Percentiles rank a stretch among this genome's conserved stretches.
Evolutionary conservation across 35 echinoderm and acorn worm genomes (phyloP).

Genomic region (Lytechinus pictus): DNA sequence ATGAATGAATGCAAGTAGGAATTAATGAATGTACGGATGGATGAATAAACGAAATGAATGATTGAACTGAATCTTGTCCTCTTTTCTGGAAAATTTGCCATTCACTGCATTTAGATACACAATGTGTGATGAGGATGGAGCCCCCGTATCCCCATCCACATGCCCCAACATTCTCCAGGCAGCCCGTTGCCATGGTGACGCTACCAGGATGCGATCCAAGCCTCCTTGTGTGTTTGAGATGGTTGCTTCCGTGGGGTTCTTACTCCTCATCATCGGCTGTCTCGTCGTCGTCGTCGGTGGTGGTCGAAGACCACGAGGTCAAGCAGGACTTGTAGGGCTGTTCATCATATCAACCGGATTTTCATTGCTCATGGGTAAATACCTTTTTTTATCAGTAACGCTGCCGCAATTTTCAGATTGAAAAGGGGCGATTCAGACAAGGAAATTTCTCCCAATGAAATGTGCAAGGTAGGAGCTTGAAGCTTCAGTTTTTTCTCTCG

Average conservation of each 20-base stretch:
- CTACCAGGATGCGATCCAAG: neutral
- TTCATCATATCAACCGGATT: slow-evolving; percentile 10
- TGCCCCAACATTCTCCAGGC: neutral
- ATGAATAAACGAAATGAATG: too few relatives aligned
- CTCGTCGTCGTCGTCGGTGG: neutral
- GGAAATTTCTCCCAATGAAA: too few relatives aligned
- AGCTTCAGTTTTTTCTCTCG: too few relatives aligned
- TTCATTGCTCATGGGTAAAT: neutral
- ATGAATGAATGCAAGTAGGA: too few relatives aligned
- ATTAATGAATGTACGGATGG: too few relatives aligned
- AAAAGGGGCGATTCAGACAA: too few relatives aligned
- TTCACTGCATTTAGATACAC: neutral
- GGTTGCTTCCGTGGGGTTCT: neutral
- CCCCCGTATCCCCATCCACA: neutral
- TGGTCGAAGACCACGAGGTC: neutral
- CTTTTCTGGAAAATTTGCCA: too few relatives aligned
- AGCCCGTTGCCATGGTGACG: neutral
- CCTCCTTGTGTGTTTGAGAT: neutral
- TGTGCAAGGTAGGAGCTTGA: too few relatives aligned
- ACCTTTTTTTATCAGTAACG: too few relatives aligned
- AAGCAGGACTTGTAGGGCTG: neutral
- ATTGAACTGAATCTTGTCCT: too few relatives aligned
- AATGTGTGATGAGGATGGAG: neutral
- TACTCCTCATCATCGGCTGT: neutral
- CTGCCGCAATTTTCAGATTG: too few relatives aligned